These are phyloP conservation scores for Neosilurus mollespiculum DNA, from an alignment of 2,797 vertebrate genomes.

Conservation along the genomic window DNA sequence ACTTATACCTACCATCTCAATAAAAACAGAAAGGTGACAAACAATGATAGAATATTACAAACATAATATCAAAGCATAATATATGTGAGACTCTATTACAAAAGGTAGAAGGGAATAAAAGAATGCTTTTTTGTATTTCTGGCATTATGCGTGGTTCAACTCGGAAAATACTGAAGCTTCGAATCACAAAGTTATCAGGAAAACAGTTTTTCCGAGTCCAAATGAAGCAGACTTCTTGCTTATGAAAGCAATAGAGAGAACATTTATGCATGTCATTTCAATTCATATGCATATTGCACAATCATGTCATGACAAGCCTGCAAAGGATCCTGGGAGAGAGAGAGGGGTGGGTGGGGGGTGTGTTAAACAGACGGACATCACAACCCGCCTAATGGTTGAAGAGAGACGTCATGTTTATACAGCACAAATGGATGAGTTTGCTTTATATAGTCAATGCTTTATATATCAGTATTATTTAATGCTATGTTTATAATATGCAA, in stretches of 20 bases:
- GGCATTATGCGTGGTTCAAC: not conserved
- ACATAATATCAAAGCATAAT: not conserved
- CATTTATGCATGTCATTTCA: constrained; percentile 19
- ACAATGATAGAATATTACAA: not conserved
- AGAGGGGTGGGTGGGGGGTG: not conserved
- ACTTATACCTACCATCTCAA: not conserved
- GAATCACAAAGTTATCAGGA: not conserved
- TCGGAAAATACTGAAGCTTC: constrained; percentile 1
- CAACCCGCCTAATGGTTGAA: not conserved
- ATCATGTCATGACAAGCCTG: constrained; percentile 19
- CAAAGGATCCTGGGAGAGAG: constrained; percentile 12
- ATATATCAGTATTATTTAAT: not conserved
- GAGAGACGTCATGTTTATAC: not conserved
- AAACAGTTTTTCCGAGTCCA: not conserved
- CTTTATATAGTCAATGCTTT: not conserved
- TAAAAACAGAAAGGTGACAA: not conserved
- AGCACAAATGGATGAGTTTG: not conserved
- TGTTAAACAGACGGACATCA: not conserved
- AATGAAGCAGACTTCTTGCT: constrained; percentile 1
- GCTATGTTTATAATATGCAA: not conserved
- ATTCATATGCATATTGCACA: constrained; percentile 10
- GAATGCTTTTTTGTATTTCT: not conserved
- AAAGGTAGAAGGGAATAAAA: not conserved
- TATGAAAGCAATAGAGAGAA: not conserved
- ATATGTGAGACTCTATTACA: not conserved